Percentiles rank a stretch among this genome's conserved stretches.
phyloP scores from a whole-genome alignment of 2,888 invertebrate genomes.

The Xanthia togata region DNA sequence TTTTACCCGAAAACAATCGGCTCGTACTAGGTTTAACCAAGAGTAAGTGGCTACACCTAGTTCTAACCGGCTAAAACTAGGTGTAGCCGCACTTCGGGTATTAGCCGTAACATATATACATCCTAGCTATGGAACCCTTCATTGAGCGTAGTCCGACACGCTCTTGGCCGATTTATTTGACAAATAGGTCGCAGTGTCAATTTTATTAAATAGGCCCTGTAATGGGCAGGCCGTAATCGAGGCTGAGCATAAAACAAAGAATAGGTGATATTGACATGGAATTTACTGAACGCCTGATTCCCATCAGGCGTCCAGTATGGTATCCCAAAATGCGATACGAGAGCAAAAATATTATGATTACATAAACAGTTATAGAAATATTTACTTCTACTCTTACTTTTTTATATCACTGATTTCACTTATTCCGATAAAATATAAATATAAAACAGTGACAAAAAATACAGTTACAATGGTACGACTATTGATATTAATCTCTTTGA shows the following conservation, averaged over 20 bases:
- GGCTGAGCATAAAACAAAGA: not conserved
- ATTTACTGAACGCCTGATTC: not conserved
- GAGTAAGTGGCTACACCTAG: too few relatives aligned
- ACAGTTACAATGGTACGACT: not conserved
- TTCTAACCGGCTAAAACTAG: too few relatives aligned
- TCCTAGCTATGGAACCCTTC: too few relatives aligned
- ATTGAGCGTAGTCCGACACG: too few relatives aligned
- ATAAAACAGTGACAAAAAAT: slow-evolving; percentile 1
- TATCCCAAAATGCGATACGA: not conserved
- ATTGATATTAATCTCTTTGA: slow-evolving; percentile 17
- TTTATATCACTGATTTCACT: not conserved
- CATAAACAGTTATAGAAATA: not conserved
- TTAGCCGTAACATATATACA: too few relatives aligned
- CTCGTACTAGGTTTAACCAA: too few relatives aligned
- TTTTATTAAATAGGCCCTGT: not conserved
- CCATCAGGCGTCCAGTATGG: too few relatives aligned
- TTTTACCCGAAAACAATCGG: too few relatives aligned
- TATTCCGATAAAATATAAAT: slow-evolving; percentile 2
- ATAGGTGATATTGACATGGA: not conserved
- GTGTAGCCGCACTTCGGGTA: too few relatives aligned
- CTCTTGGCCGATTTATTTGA: too few relatives aligned
- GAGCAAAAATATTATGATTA: not conserved
- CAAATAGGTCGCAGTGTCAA: too few relatives aligned
- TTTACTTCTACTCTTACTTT: not conserved
- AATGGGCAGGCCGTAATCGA: not conserved